These are phyloP conservation scores for Zootoca vivipara DNA, from an alignment of 2,113 vertebrate genomes.

Conservation along the genomic window DNA sequence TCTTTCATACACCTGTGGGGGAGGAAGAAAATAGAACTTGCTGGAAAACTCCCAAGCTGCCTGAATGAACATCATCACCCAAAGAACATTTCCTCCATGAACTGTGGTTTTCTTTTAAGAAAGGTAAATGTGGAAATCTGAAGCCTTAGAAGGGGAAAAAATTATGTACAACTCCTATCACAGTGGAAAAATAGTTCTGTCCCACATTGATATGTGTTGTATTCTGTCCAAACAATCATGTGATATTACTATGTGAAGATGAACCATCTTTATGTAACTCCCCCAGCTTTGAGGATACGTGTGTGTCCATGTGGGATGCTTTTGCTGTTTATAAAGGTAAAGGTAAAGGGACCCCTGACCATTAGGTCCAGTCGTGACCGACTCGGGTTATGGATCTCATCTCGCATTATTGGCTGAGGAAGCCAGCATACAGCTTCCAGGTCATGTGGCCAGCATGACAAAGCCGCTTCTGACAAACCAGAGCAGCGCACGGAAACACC, in stretches of 20 bases:
- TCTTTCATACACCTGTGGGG: constrained; percentile 88
- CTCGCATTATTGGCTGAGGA: no score
- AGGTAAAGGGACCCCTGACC: no score
- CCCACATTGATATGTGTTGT: not conserved
- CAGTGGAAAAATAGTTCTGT: not conserved
- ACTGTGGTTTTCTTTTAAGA: not conserved
- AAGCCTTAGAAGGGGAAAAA: not conserved
- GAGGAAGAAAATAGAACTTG: fast-evolving
- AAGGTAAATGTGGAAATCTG: not conserved
- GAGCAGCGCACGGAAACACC: no score
- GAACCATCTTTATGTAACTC: no score
- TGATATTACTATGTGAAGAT: not conserved
- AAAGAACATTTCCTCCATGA: not conserved
- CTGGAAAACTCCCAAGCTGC: fast-evolving
- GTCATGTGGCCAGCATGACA: no score
- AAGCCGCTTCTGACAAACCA: no score
- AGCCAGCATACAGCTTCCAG: no score
- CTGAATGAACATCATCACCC: fast-evolving
- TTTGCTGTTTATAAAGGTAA: no score
- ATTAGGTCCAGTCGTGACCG: no score
- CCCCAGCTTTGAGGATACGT: no score
- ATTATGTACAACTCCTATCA: not conserved
- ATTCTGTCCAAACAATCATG: not conserved
- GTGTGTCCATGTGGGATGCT: no score
- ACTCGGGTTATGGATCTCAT: no score